A percentile compares a stretch with the other conserved stretches of the same genome.
Conservation (phyloP, 2,113 vertebrate species). For the Chaetops frenatus region DNA sequence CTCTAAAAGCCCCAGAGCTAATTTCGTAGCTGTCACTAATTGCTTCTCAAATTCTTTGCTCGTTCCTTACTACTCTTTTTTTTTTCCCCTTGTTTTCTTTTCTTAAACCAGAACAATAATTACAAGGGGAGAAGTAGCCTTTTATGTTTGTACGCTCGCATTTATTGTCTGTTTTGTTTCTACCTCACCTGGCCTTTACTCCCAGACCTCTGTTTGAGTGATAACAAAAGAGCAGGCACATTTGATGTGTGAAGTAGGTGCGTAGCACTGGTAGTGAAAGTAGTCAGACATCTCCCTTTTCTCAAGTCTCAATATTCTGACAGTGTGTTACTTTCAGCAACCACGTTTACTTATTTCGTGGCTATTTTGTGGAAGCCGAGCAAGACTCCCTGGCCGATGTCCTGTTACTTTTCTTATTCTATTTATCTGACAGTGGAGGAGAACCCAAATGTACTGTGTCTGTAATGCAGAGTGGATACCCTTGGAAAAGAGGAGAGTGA, state of each 20-base stretch:
- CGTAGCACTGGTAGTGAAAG: not conserved
- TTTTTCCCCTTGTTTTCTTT: accelerated
- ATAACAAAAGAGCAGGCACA: not conserved
- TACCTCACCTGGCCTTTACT: not conserved
- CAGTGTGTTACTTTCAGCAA: not conserved
- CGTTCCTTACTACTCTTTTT: not conserved
- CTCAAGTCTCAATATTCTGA: not conserved
- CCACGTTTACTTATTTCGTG: not conserved
- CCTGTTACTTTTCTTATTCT: not conserved
- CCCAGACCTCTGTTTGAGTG: not conserved
- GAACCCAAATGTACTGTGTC: not conserved
- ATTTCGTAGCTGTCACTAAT: not conserved
- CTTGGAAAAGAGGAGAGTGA: not conserved
- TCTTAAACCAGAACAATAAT: not conserved
- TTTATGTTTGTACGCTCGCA: not conserved
- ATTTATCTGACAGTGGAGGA: not conserved
- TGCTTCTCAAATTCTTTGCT: not conserved
- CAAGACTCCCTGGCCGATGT: not conserved
- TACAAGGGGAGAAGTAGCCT: not conserved
- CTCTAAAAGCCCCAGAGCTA: not conserved
- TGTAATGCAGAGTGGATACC: not conserved
- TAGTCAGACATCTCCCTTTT: not conserved
- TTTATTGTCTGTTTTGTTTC: not conserved
- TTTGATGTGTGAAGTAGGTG: not conserved
- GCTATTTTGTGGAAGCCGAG: not conserved